These are phyloP conservation scores for Tylochromis polylepis DNA, from an alignment of 2,113 vertebrate species.

Conservation along the genomic window DNA sequence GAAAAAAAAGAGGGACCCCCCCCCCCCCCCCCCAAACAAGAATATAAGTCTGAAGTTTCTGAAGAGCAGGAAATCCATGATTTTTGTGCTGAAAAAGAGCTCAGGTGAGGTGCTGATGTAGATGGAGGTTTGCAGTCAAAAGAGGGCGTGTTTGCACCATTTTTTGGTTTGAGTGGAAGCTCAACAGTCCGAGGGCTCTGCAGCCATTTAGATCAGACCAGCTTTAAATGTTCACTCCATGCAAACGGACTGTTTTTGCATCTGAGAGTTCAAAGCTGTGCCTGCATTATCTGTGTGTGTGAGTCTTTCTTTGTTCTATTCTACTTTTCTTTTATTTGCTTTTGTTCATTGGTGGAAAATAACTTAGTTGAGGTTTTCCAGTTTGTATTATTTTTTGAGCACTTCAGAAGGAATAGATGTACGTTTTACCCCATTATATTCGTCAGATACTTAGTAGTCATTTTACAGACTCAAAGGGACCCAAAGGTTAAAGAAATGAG, in stretches of 20 bases:
- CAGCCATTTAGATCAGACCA: accelerated
- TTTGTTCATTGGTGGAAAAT: accelerated
- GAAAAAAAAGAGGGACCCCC: no score
- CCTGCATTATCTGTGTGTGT: neutral
- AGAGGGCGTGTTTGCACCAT: slow-evolving; percentile 34
- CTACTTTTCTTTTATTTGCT: neutral
- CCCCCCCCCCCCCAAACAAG: neutral
- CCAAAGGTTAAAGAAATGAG: neutral
- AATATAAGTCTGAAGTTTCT: neutral
- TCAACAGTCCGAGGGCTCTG: neutral
- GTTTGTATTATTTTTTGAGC: neutral
- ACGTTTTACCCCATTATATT: accelerated
- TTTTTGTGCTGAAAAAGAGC: neutral
- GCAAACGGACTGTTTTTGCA: neutral
- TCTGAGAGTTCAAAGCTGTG: neutral
- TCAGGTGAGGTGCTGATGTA: neutral
- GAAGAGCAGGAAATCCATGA: neutral
- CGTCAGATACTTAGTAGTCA: neutral
- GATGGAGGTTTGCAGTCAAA: neutral
- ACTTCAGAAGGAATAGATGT: neutral
- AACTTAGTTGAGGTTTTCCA: accelerated
- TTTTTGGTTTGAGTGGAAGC: neutral
- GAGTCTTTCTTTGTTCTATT: neutral
- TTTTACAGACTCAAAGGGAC: neutral
- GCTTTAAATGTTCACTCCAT: neutral